Base-by-base conservation (phyloP, 1,140 invertebrate genomes). In the Leptinotarsa lineolata region DNA sequence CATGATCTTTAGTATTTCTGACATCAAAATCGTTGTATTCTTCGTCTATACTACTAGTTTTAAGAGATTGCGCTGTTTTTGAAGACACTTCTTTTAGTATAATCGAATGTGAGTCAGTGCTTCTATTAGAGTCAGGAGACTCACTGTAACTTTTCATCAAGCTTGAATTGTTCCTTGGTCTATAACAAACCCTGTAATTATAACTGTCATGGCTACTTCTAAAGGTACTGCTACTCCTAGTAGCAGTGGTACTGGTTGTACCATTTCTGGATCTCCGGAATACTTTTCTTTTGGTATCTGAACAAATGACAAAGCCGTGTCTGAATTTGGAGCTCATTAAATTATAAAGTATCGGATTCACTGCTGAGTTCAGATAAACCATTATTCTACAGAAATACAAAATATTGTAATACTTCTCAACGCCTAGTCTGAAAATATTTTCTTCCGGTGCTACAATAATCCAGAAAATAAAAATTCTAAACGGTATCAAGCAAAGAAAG, bases 321-420 rank as follows among this genome's bases (percentile, higher is more conserved):
- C 94, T 88, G 82, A 95, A 95, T 84, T 94, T 95, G 16, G 91
- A 93, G 22, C 92, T 94, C 91, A 93, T 93, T n/a, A 93, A 84
- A 83, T 94, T 94, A 80, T 95, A 95, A 2, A 95, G 83, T 72
- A 94, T 92, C 0, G 94, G 94, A 85, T 95, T 95, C 58, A 95
- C 86, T 8, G 92, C 93, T 1, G 93, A 94, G 81, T 96, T 95
- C 68, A 95, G 86, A 81, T 95, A 95, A 54, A 93, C 85, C 91
- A 96, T 92, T n/a, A 94, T 91, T 74, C 94, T 88, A 71, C 91
- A 92, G 80, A 95, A 93, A 80, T 93, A 95, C 1, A 96, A 82
- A 4, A 96, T 85, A 75, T 91, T 92, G 82, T 92, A 93, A 85
- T 92, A 96, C 12, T 87, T 89, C 76, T 94, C 91, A 18, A 91